Percentiles rank a stretch among this genome's conserved stretches.
phyloP scores from a whole-genome alignment of 2,888 invertebrate genomes.

The Achlya flavicornis region DNA sequence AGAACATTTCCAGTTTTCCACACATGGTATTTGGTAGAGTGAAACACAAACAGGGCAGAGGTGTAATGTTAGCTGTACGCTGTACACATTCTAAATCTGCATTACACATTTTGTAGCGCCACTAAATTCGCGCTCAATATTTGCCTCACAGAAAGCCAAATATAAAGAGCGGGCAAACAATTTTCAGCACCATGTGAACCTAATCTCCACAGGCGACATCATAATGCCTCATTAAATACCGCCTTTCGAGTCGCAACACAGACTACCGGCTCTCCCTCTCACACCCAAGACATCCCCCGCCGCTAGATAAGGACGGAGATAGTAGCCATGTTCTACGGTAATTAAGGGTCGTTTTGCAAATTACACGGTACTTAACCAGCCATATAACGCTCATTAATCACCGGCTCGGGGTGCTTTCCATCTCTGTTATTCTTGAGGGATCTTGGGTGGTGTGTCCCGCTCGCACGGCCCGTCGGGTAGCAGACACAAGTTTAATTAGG shows the following conservation, averaged over 20 bases:
- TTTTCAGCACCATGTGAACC: conserved; percentile 74
- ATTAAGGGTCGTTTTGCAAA: conserved; percentile 90
- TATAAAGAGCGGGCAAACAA: conserved; percentile 79
- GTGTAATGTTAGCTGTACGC: conserved; percentile 26
- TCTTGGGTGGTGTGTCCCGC: conserved; percentile 41
- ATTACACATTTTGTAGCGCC: conserved; percentile 40
- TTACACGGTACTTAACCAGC: conserved; percentile 90
- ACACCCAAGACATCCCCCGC: conserved; percentile 33
- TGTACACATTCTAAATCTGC: conserved; percentile 34
- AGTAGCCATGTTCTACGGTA: conserved; percentile 81
- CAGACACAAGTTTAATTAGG: conserved; percentile 82
- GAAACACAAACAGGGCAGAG: conserved; percentile 37
- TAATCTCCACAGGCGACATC: conserved; percentile 80
- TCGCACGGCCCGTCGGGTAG: conserved; percentile 54
- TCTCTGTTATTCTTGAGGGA: conserved; percentile 53
- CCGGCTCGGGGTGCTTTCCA: conserved; percentile 57
- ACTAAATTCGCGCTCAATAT: conserved; percentile 54
- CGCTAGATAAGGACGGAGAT: conserved; percentile 66
- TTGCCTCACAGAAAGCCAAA: conserved; percentile 69
- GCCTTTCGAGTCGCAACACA: conserved; percentile 71
- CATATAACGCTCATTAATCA: conserved; percentile 88
- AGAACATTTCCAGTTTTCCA: too few species aligned
- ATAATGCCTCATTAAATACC: conserved; percentile 83
- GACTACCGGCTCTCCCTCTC: conserved; percentile 58
- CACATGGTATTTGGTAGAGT: background rate